A percentile compares a stretch with the other conserved stretches of the same genome.
These are phyloP conservation scores for Smittia aterrima DNA, from an alignment of 2,888 invertebrate genomes.

Conservation along the genomic window DNA sequence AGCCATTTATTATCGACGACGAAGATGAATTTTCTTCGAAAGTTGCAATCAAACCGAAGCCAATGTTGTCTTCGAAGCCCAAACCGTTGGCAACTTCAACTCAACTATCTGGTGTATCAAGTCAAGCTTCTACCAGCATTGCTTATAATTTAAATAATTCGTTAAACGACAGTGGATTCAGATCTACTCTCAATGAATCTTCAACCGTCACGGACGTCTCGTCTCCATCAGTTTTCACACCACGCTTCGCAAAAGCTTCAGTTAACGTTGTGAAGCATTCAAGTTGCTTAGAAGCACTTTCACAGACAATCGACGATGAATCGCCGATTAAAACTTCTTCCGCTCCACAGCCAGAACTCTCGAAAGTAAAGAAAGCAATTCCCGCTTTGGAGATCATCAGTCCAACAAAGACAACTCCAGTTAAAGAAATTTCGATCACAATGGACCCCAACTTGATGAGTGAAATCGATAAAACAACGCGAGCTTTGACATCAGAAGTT, in stretches of 20 bases:
- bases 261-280: not conserved
- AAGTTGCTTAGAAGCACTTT: not conserved
- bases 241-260: too few relatives aligned
- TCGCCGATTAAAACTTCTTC: not conserved
- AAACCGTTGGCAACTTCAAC: not conserved
- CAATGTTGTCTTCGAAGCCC: not conserved
- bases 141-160: too few relatives aligned
- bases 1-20: not conserved
- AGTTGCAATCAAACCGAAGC: not conserved
- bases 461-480: not conserved
- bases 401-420: not conserved
- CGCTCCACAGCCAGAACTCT: not conserved
- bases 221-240: too few relatives aligned
- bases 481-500: not conserved
- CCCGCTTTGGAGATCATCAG: not conserved
- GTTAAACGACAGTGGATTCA: too few relatives aligned
- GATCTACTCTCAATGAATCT: too few relatives aligned
- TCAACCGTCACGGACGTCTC: too few relatives aligned
- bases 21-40: not conserved
- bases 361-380: not conserved
- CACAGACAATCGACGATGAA: not conserved
- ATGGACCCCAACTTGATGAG: not conserved
- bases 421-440: not conserved
- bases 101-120: not conserved
- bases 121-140: too few relatives aligned